Base-by-base conservation (phyloP, 2,888 invertebrate species). In the Smittia aterrima region DNA sequence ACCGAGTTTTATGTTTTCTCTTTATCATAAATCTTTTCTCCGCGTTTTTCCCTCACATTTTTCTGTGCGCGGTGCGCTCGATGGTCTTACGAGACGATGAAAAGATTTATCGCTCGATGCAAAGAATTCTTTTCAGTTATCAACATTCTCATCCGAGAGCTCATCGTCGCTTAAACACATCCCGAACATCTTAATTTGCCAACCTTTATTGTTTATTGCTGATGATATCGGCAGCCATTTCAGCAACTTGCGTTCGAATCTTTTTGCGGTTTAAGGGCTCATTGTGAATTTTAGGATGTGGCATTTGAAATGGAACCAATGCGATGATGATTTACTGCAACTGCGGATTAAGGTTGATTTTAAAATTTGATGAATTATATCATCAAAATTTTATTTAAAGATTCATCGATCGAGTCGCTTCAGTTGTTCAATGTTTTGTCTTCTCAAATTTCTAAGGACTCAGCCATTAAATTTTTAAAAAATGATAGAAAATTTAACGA, bases 151-250 rank as follows among this genome's bases (percentile, higher is more conserved):
- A 47, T 47, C n/a, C n/a, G 11, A 2, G 3, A 13, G 47, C 47
- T 47, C 47, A 16, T 16, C 32, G 32, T 32, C 32, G 32, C 32
- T 47, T 47, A 47, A 47, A 47, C 11, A 47, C 47, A n/a, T 47
- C 47, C 58, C 9, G 9, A 58, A 58, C 58, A 58, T 58, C 58
- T 58, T 22, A 58, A 58, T 58, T 58, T 58, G 58, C 58, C 58
- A 58, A 22, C 58, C 13, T 58, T 58, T 58, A 58, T 58, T 58
- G 58, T 58, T 58, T 58, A 58, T 58, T 58, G 58, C 58, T 58
- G 58, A 18, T 58, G 58, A 58, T 58, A 58, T 58, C 58, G 18
- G 58, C 18, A 58, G 22, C 58, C 18, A 13, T 22, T 22, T 47
- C 47, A 47, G 38, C 47, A 47, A 13, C 4, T 47, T 47, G 16